phyloP scores from a whole-genome alignment of 2,113 vertebrate genomes.

The Pagrus major region DNA sequence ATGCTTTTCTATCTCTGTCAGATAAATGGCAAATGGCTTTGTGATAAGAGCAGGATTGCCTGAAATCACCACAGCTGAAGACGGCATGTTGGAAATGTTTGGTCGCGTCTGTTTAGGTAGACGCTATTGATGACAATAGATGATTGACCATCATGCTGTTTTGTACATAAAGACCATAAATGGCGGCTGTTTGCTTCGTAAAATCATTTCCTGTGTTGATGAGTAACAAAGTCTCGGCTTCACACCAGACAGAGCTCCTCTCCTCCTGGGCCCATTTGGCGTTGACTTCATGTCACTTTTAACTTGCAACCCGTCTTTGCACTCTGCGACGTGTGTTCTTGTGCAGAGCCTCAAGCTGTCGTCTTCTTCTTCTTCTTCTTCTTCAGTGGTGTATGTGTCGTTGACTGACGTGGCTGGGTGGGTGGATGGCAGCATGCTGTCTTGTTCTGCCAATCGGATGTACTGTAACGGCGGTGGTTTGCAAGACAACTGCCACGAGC shows the following conservation, averaged over 20 bases:
- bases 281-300: conserved; percentile 17
- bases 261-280: not conserved
- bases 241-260: conserved; percentile 15
- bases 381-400: conserved; percentile 20
- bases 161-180: no score
- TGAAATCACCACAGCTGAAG: no score
- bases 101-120: no score
- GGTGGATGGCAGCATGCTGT: conserved; percentile 9
- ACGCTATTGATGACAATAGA: no score
- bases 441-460: conserved; percentile 17
- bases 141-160: no score
- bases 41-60: no score
- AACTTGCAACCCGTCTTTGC: conserved; percentile 22
- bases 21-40: no score
- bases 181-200: not conserved
- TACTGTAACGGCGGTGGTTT: conserved; percentile 12
- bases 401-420: conserved; percentile 30
- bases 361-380: conserved; percentile 22
- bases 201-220: not conserved
- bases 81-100: no score
- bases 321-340: not conserved
- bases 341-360: conserved; percentile 53
- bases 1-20: no score
- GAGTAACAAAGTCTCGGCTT: not conserved
- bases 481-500: conserved; percentile 18